Percentiles rank a stretch among this genome's conserved stretches.
These are phyloP conservation scores for Ganaspis brasiliensis DNA, from an alignment of 2,888 invertebrate species.

Conservation along the genomic window DNA sequence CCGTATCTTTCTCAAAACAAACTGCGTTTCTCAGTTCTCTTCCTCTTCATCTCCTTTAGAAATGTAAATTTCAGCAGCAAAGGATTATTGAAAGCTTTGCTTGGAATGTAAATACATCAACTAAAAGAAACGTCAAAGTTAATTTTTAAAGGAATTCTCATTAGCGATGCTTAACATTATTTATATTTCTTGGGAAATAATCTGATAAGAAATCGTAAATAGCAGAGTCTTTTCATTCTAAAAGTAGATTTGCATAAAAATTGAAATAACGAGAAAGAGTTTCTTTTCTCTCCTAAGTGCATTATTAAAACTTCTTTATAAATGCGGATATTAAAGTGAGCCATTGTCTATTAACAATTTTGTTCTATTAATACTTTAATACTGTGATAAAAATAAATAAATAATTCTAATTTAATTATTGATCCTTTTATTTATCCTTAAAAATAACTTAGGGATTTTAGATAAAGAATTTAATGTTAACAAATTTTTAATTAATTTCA, in stretches of 20 bases:
- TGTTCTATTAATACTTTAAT: too few species aligned
- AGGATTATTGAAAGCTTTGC: background rate
- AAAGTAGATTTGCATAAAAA: background rate
- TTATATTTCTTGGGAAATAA: background rate
- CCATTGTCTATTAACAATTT: too few species aligned
- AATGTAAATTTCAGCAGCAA: background rate
- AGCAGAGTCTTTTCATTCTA: too few species aligned
- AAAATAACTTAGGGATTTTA: too few species aligned
- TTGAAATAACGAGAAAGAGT: background rate
- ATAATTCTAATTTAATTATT: too few species aligned
- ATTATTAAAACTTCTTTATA: too few species aligned
- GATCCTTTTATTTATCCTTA: too few species aligned
- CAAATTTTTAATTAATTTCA: too few species aligned
- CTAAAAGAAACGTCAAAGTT: background rate
- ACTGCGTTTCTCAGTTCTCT: background rate
- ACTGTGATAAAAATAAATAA: too few species aligned
- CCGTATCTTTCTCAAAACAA: slow-evolving; percentile 7
- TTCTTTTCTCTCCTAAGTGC: background rate
- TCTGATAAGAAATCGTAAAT: background rate
- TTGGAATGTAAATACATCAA: background rate
- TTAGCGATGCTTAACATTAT: background rate
- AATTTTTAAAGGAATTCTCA: background rate
- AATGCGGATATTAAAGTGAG: too few species aligned
- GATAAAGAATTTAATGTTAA: too few species aligned
- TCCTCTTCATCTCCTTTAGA: background rate